A percentile compares a stretch with the other conserved stretches of the same genome.
Conservation (phyloP, 2,113 vertebrate genomes). For the Melospiza georgiana region DNA sequence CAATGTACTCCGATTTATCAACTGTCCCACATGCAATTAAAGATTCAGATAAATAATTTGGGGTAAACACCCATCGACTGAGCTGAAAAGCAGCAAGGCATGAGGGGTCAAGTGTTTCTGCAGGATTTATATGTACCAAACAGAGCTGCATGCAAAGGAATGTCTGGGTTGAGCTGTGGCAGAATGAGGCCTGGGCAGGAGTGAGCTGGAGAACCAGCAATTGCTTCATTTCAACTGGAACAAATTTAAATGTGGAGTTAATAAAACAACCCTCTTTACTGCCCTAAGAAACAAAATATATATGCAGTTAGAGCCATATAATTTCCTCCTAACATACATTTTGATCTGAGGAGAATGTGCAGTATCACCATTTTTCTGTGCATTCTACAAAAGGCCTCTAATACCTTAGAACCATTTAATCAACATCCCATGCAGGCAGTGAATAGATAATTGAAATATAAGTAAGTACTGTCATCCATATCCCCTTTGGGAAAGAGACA, state of each 20-base stretch:
- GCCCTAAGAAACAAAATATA: slow-evolving; percentile 27
- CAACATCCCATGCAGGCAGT: slow-evolving; percentile 18
- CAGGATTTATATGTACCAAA: slow-evolving; percentile 52
- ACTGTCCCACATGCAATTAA: slow-evolving; percentile 37
- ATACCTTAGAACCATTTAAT: slow-evolving; percentile 31
- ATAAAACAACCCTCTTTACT: background rate
- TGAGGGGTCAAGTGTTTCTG: slow-evolving; percentile 65
- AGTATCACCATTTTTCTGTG: slow-evolving; percentile 10
- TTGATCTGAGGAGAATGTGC: slow-evolving; percentile 37
- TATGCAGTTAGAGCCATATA: background rate
- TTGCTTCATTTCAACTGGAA: background rate
- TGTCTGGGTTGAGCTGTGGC: background rate
- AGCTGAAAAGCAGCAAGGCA: slow-evolving; percentile 56
- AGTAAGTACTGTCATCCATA: slow-evolving; percentile 49
- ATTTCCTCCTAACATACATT: slow-evolving; percentile 35
- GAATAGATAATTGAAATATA: slow-evolving; percentile 50
- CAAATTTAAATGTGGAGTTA: background rate
- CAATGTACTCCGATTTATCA: slow-evolving; percentile 34
- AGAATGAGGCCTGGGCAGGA: background rate
- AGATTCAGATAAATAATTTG: slow-evolving; percentile 63
- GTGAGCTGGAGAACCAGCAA: background rate
- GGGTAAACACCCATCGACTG: background rate
- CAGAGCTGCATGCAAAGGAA: slow-evolving; percentile 45
- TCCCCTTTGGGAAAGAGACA: slow-evolving; percentile 59
- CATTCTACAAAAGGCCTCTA: slow-evolving; percentile 27